Percentiles rank a stretch among this genome's conserved stretches.
Conservation (phyloP, 2,113 vertebrate genomes). For the Hyla sarda region DNA sequence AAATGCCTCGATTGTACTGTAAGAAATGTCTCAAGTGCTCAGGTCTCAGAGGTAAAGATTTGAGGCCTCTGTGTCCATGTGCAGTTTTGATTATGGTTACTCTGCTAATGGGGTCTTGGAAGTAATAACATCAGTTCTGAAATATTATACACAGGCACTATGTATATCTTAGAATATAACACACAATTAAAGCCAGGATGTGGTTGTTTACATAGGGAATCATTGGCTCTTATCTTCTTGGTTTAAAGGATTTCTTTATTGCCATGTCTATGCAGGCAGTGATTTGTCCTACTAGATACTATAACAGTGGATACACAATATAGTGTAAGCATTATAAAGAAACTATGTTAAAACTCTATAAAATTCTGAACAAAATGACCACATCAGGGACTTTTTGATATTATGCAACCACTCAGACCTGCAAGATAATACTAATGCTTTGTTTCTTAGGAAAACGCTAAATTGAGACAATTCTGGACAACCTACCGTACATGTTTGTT, state of each 20-base stretch:
- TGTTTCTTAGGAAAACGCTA: background rate
- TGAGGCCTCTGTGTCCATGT: background rate
- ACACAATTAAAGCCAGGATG: slow-evolving; percentile 14
- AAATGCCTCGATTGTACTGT: background rate
- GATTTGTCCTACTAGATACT: background rate
- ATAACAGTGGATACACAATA: background rate
- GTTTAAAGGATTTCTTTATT: background rate
- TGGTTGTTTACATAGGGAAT: background rate
- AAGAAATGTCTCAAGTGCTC: background rate
- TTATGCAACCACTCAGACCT: background rate
- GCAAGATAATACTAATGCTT: background rate
- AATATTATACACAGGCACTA: background rate
- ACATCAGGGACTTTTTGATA: background rate
- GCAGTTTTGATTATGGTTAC: background rate
- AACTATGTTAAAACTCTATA: background rate
- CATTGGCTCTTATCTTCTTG: background rate
- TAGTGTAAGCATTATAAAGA: background rate
- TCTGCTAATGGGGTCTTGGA: background rate
- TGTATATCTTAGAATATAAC: background rate
- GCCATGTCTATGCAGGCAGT: background rate
- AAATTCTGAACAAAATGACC: no score
- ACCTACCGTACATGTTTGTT: no score
- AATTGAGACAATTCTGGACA: background rate
- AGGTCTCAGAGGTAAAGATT: background rate
- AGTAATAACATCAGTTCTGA: background rate